phyloP scores from a whole-genome alignment of 35 echinoderm and acorn worm genomes.

The Lytechinus variegatus region DNA sequence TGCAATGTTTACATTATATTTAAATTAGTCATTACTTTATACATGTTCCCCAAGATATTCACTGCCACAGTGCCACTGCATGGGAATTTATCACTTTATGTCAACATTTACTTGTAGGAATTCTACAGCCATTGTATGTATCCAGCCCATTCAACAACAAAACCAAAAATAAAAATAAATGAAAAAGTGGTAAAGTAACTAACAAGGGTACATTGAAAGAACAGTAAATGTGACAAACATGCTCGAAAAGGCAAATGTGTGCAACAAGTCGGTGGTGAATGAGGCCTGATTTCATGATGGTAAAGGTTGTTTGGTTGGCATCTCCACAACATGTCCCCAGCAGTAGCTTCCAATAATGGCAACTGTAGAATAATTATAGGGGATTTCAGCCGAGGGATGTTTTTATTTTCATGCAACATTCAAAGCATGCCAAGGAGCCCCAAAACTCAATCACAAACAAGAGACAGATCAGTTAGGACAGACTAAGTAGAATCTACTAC shows the following conservation, averaged over 20 bases:
- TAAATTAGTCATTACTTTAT: not conserved
- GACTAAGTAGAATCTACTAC: not conserved
- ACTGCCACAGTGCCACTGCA: not conserved
- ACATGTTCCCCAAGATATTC: not conserved
- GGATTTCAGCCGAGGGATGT: not conserved
- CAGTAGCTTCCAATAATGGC: not conserved
- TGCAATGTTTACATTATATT: not conserved
- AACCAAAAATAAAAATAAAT: not conserved
- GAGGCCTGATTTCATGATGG: not conserved
- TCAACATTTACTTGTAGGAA: not conserved
- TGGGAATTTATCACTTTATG: not conserved
- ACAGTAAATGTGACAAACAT: not conserved
- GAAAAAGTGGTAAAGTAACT: not conserved
- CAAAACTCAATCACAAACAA: not conserved
- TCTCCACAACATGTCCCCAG: not conserved
- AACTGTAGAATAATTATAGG: not conserved
- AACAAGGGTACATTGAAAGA: not conserved
- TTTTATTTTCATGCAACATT: not conserved
- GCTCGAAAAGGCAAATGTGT: conserved; percentile 17
- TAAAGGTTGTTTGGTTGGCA: not conserved
- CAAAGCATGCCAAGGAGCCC: conserved; percentile 6
- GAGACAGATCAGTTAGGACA: not conserved
- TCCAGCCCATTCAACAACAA: conserved; percentile 10
- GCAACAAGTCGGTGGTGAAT: not conserved
- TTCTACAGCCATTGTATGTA: not conserved